Percentiles rank a stretch among this genome's conserved stretches.
phyloP scores from a whole-genome alignment of 2,797 vertebrate genomes.

The Mus caroli region DNA sequence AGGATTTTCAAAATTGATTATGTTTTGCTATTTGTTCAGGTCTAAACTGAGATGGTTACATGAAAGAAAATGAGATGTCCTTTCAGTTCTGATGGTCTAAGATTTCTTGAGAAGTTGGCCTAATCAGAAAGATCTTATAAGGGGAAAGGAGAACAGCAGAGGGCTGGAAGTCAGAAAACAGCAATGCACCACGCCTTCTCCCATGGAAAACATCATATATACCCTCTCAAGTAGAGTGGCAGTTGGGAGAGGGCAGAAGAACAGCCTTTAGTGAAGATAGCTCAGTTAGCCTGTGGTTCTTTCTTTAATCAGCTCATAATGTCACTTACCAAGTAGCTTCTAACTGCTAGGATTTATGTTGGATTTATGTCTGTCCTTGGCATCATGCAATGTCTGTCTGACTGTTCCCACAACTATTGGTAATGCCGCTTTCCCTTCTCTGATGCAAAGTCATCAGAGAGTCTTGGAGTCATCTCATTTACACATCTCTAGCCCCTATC shows the following conservation, averaged over 20 bases:
- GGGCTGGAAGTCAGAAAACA: neutral
- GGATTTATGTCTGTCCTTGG: neutral
- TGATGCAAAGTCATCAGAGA: neutral
- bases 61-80: conserved; percentile 43
- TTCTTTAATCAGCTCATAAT: neutral
- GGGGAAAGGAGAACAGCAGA: neutral
- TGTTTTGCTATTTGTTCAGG: neutral
- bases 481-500: neutral
- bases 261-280: neutral
- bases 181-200: neutral
- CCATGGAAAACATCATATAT: neutral
- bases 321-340: neutral
- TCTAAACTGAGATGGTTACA: conserved; percentile 23
- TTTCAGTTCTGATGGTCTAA: conserved; percentile 18
- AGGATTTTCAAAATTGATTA: neutral
- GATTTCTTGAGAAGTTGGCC: conserved; percentile 9
- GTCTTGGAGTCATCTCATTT: neutral
- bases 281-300: neutral
- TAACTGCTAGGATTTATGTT: neutral
- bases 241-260: conserved; percentile 1
- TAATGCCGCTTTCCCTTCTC: neutral
- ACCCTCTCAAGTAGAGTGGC: neutral
- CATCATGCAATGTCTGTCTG: neutral
- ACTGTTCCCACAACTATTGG: neutral
- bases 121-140: conserved; percentile 1